Evolutionary conservation across 2,888 invertebrate species (phyloP).

Genomic region (Synanthedon tipuliformis): DNA sequence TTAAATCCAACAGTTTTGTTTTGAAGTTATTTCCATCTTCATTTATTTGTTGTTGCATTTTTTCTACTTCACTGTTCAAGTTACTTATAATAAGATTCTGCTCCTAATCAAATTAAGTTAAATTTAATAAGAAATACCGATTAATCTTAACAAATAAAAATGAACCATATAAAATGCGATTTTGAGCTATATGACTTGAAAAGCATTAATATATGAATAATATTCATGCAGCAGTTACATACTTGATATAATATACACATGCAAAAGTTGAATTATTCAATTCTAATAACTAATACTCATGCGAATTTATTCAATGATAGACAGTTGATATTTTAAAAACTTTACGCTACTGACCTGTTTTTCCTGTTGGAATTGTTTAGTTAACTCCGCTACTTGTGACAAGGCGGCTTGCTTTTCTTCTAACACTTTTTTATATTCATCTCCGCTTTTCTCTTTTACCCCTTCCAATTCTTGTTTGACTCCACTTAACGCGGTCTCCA

Average conservation of each 20-base stretch:
- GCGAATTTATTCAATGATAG: too few relatives aligned
- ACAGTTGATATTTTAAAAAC: background rate
- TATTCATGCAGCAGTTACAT: constrained; percentile 1
- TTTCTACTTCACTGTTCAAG: constrained; percentile 35
- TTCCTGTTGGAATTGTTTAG: constrained; percentile 40
- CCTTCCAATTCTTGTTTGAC: constrained; percentile 45
- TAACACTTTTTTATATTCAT: constrained; percentile 46
- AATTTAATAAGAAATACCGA: too few relatives aligned
- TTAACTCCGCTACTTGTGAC: constrained; percentile 39
- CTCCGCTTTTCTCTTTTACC: constrained; percentile 43
- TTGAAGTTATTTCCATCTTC: constrained; percentile 25
- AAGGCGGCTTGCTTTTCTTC: constrained; percentile 48
- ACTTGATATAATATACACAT: constrained; percentile 6
- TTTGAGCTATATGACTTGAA: too few relatives aligned
- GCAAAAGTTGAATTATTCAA: constrained; percentile 1
- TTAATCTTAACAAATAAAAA: too few relatives aligned
- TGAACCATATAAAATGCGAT: too few relatives aligned
- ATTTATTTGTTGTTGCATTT: constrained; percentile 27
- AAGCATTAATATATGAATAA: too few relatives aligned
- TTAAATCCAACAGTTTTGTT: constrained; percentile 24
- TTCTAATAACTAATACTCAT: too few relatives aligned
- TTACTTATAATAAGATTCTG: constrained; percentile 25
- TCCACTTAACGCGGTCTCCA: constrained; percentile 39
- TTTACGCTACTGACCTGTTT: constrained; percentile 45
- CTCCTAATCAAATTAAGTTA: constrained; percentile 36